phyloP scores from a whole-genome alignment of 2,113 vertebrate species.

The Pelusios castaneus region DNA sequence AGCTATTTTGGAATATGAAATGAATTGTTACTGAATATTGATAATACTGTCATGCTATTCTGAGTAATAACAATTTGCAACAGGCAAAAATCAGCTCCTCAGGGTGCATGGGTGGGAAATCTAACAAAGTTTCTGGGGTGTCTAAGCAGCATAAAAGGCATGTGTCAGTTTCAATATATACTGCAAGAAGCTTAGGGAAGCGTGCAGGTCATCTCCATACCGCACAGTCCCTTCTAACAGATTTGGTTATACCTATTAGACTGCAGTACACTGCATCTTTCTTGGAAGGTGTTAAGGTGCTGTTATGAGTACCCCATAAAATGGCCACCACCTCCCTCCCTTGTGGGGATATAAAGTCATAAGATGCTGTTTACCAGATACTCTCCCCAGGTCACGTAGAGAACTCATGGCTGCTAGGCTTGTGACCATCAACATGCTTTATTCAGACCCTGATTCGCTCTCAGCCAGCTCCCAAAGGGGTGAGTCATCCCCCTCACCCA shows the following conservation, averaged over 20 bases:
- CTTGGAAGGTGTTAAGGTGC: fast-evolving
- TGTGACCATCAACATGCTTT: no score
- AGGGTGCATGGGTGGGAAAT: background rate
- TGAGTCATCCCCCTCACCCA: no score
- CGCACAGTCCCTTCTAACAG: background rate
- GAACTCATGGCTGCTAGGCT: no score
- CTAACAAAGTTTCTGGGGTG: background rate
- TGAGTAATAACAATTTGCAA: background rate
- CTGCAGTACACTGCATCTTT: background rate
- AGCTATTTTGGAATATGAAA: background rate
- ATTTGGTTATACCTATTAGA: background rate
- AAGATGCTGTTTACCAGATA: no score
- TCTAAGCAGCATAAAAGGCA: background rate
- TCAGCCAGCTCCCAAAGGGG: no score
- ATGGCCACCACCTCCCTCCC: no score
- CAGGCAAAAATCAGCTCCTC: background rate
- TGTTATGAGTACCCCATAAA: no score
- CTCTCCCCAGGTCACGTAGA: no score
- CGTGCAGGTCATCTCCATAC: fast-evolving
- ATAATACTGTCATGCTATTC: background rate
- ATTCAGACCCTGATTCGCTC: no score
- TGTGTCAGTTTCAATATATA: background rate
- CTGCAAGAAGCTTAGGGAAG: background rate
- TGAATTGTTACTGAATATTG: background rate
- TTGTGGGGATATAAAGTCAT: no score